A percentile compares a stretch with the other conserved stretches of the same genome.
Evolutionary conservation across 2,113 vertebrate species (phyloP).

Genomic region (Cariama cristata): DNA sequence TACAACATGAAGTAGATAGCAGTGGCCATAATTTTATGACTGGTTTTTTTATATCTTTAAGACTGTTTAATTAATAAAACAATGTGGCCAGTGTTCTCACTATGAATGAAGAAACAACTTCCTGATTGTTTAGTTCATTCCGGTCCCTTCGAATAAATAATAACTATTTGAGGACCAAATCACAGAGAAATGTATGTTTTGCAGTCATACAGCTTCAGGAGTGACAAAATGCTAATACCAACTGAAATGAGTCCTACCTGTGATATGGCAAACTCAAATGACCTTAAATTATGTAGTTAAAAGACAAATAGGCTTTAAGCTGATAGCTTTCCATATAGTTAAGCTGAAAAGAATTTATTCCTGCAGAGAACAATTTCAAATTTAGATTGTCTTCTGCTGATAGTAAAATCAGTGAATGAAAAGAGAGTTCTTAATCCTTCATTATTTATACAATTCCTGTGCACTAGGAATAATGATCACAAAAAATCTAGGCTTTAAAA

Average conservation of each 20-base stretch:
- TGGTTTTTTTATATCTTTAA: not conserved
- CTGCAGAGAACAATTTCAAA: not conserved
- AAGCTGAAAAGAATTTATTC: not conserved
- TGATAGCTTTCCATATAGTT: not conserved
- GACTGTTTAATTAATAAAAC: not conserved
- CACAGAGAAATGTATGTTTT: not conserved
- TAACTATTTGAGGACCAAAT: not conserved
- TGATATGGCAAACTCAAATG: not conserved
- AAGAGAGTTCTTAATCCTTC: not conserved
- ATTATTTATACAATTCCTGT: not conserved
- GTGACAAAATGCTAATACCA: not conserved
- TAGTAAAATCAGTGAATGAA: not conserved
- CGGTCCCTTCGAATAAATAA: not conserved
- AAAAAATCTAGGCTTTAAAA: not conserved
- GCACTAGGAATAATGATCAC: not conserved
- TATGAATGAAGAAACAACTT: not conserved
- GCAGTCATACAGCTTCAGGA: not conserved
- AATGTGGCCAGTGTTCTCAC: not conserved
- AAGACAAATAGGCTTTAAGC: not conserved
- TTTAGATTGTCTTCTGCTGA: slow-evolving; percentile 10
- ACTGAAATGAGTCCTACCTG: not conserved
- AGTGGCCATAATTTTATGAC: not conserved
- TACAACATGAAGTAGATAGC: not conserved
- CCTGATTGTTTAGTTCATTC: not conserved
- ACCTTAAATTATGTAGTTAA: not conserved